Base-by-base conservation (phyloP, 2,888 invertebrate species). In the Tubulanus polymorphus region DNA sequence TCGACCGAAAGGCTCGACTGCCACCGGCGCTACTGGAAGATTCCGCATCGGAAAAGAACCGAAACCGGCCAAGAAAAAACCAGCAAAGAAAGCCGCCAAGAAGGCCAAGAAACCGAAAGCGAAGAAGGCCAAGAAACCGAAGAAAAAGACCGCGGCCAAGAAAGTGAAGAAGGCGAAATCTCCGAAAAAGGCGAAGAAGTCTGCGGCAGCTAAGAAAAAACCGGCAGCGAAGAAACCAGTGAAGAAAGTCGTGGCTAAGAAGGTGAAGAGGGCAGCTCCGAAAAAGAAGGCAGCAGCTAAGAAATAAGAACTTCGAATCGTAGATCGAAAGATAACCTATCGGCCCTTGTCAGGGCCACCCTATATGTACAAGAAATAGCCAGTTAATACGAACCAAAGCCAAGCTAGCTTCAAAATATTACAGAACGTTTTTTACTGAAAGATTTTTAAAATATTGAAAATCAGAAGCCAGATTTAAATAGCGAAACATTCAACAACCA, bases 1-100 rank as follows among this genome's bases (percentile, higher is more conserved):
- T 27, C 48, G 48, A 8, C 48, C 48, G 3, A 47, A 47, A n/a
- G 48, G 48, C 23, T 47, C 48, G 15, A 47, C 26, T 27, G 48
- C 48, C 5, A 20, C 23, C 23, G 48, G 48, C 23, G 27, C 26
- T 27, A 47, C 48, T n/a, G 48, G 48, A 47, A 25, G 48, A 3
- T 47, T 47, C 48, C 48, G 23, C n/a, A 25, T 47, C 23, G 48
- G 10, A 23, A 47, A 47, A 27, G 10, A 5, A 27, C 48, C 48
- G 6, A 20, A 5, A 27, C 23, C 18, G 15, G 6, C 41, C 18
- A 41, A 41, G 27, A 47, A 47, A 27, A 47, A 47, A 27, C 23
- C n/a, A 23, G 26, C 48, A 8, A 47, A 20, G 23, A 47, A 47
- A 27, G 15, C 48, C 15, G 27, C 23, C 26, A 41, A 15, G 15